These are phyloP conservation scores for Nycteola revayana DNA, from an alignment of 2,888 invertebrate genomes.

Conservation along the genomic window DNA sequence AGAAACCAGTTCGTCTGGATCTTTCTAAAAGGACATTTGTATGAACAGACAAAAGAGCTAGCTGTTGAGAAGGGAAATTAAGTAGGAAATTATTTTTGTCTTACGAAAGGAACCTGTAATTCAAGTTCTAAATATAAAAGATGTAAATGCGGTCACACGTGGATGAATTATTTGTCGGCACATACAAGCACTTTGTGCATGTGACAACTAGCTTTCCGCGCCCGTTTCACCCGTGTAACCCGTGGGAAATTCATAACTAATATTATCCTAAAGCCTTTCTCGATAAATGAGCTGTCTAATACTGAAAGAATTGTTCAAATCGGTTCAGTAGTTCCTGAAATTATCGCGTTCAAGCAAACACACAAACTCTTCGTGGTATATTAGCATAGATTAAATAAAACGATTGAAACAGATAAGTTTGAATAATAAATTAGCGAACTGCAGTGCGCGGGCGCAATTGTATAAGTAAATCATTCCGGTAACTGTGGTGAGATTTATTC, in stretches of 20 bases:
- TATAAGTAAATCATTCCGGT: slow-evolving; percentile 31
- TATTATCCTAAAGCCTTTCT: no score
- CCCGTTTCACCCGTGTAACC: slow-evolving; percentile 21
- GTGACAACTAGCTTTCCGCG: no score
- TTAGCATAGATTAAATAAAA: slow-evolving; percentile 26
- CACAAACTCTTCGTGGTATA: no score
- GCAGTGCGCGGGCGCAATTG: slow-evolving; percentile 23
- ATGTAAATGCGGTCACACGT: slow-evolving; percentile 15
- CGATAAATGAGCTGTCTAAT: no score
- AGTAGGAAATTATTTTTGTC: slow-evolving; percentile 26
- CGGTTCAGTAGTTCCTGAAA: no score
- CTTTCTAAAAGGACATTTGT: slow-evolving; percentile 28
- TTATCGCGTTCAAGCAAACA: no score
- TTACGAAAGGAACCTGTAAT: slow-evolving; percentile 18
- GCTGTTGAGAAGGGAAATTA: slow-evolving; percentile 26
- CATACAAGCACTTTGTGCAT: no score
- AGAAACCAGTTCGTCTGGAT: slow-evolving; percentile 32
- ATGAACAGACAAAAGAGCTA: slow-evolving; percentile 24
- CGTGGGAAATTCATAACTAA: no score
- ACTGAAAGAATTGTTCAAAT: no score
- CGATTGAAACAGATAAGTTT: slow-evolving; percentile 31
- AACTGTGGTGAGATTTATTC: slow-evolving; percentile 26
- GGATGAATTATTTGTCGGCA: slow-evolving; percentile 16
- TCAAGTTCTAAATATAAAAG: slow-evolving; percentile 16
- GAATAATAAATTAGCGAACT: slow-evolving; percentile 33